Conservation (phyloP, 2,797 vertebrate species). For the Chiroxiphia lanceolata region DNA sequence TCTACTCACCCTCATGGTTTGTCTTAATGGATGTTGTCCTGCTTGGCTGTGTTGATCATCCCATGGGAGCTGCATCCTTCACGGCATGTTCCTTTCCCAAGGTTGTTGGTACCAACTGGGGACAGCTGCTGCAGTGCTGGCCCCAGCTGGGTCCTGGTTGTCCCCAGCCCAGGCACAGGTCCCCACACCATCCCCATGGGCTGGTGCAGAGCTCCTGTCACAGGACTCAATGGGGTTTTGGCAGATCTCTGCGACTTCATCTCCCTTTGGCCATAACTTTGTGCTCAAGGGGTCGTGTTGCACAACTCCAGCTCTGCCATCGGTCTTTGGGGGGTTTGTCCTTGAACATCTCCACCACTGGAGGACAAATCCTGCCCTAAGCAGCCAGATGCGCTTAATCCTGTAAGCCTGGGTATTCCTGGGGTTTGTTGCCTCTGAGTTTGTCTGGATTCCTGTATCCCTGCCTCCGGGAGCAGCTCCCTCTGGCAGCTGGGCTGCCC, state of each 20-base stretch:
- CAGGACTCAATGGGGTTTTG: not conserved
- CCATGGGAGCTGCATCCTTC: not conserved
- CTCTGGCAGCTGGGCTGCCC: fast-evolving
- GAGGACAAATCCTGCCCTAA: not conserved
- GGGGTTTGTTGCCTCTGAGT: not conserved
- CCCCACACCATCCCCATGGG: not conserved
- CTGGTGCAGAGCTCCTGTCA: not conserved
- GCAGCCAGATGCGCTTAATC: not conserved
- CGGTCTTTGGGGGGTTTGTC: fast-evolving
- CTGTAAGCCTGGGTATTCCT: not conserved
- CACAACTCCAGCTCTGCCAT: not conserved
- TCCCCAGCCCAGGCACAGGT: not conserved
- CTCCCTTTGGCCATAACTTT: not conserved
- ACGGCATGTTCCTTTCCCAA: not conserved
- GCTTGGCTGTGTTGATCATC: not conserved
- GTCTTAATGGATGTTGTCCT: not conserved
- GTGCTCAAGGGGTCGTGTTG: not conserved
- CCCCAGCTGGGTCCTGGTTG: not conserved
- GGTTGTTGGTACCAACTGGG: not conserved
- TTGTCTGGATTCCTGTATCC: not conserved
- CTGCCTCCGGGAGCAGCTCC: not conserved
- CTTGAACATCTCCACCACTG: not conserved
- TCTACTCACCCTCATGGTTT: not conserved
- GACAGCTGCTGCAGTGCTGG: not conserved
- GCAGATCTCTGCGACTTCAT: not conserved